A percentile compares a stretch with the other conserved stretches of the same genome.
Evolutionary conservation across 2,797 vertebrate genomes (phyloP).

Genomic region (Sternarchorhynchus goeldii): DNA sequence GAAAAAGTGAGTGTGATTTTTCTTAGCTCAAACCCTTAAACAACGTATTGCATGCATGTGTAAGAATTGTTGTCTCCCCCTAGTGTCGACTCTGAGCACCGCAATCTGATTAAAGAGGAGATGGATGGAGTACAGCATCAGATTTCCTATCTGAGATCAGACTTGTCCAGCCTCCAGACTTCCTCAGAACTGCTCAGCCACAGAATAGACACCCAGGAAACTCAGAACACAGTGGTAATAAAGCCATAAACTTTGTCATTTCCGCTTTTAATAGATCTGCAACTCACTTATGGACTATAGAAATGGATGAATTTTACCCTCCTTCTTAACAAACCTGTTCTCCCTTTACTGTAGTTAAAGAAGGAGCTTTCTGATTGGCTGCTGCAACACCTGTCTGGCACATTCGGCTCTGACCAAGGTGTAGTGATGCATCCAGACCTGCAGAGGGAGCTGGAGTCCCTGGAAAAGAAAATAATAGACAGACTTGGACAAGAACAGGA

Average conservation of each 20-base stretch:
- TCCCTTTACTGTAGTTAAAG: slow-evolving; percentile 47
- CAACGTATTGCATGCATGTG: background rate
- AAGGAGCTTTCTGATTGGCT: slow-evolving; percentile 57
- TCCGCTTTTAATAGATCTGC: background rate
- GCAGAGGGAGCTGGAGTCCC: slow-evolving; percentile 56
- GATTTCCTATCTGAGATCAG: slow-evolving; percentile 47
- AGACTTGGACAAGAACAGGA: slow-evolving; percentile 40
- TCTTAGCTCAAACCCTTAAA: background rate
- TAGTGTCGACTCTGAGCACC: slow-evolving; percentile 47
- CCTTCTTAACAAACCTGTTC: background rate
- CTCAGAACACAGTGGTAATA: slow-evolving; percentile 41
- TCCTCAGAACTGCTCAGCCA: slow-evolving; percentile 37
- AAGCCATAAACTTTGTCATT: background rate
- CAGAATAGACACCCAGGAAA: slow-evolving; percentile 48
- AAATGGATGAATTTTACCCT: background rate
- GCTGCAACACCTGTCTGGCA: slow-evolving; percentile 39
- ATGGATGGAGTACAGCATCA: slow-evolving; percentile 33
- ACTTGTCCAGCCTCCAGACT: slow-evolving; percentile 37
- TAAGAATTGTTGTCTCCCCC: slow-evolving; percentile 21
- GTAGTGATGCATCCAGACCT: slow-evolving; percentile 54
- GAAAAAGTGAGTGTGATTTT: slow-evolving; percentile 29
- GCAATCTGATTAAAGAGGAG: slow-evolving; percentile 29
- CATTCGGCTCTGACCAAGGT: background rate
- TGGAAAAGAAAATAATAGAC: slow-evolving; percentile 54
- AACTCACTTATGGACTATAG: background rate